Percentiles rank a stretch among this genome's conserved stretches.
These are phyloP conservation scores for Mesoligia furuncula DNA, from an alignment of 2,888 invertebrate species.

Conservation along the genomic window DNA sequence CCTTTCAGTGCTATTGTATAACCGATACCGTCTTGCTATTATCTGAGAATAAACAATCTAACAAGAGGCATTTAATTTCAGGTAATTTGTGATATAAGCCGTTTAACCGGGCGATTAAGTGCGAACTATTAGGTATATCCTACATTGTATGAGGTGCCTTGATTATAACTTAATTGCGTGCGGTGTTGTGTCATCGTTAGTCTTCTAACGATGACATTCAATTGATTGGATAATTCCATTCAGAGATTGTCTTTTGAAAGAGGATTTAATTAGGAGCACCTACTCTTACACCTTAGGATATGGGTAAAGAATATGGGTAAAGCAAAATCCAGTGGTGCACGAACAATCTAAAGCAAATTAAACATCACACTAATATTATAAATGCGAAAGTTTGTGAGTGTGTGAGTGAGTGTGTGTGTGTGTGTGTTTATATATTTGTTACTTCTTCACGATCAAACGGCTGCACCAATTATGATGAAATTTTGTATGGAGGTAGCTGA, in stretches of 20 bases:
- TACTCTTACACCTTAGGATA: background rate
- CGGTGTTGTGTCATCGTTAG: conserved; percentile 24
- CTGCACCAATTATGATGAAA: too few relatives aligned
- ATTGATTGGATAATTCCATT: conserved; percentile 18
- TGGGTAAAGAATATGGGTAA: background rate
- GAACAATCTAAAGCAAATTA: conserved; percentile 9
- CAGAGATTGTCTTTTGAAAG: conserved; percentile 20
- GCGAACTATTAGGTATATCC: conserved; percentile 35
- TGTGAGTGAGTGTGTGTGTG: too few relatives aligned
- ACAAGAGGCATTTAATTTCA: conserved; percentile 58
- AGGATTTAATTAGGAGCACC: conserved; percentile 13
- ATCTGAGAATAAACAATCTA: conserved; percentile 59
- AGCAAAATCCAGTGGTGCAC: background rate
- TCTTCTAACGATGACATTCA: conserved; percentile 32
- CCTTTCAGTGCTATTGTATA: conserved; percentile 79
- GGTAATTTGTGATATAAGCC: conserved; percentile 50
- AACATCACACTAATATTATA: too few relatives aligned
- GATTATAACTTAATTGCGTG: conserved; percentile 41
- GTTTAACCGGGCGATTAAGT: conserved; percentile 28
- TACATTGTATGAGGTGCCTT: conserved; percentile 22
- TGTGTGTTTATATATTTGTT: too few relatives aligned
- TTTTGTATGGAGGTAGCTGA: too few relatives aligned
- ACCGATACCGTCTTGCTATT: conserved; percentile 68
- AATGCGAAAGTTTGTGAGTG: too few relatives aligned
- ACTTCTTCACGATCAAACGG: too few relatives aligned